Base-by-base conservation (phyloP, 2,888 invertebrate genomes). In the Blomia tropicalis region DNA sequence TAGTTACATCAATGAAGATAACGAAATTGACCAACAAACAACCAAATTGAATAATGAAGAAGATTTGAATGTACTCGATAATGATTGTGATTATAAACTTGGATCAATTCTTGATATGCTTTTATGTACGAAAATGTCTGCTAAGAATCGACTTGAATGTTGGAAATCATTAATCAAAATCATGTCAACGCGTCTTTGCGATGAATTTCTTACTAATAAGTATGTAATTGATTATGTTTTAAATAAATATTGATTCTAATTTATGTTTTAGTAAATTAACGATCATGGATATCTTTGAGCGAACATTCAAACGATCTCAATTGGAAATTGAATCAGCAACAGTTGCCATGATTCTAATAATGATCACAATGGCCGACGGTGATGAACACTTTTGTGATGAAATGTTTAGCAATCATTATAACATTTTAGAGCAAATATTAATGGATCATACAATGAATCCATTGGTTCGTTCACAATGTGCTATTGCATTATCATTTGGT, bases 251-350 rank as follows among this genome's bases (percentile, higher is more conserved):
- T 36, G 17, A 36, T 36, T 7, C 17, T 17, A 22, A 41, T 44
- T 47, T 23, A 22, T 25, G 14, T 32, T 58, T 30, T 67, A 70
- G 63, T 69, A 75, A 75, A 66, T 66, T 73, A 43, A 75, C 77
- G 1, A 77, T 95, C 22, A 80, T 84, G 32, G 92, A 93, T 73
- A 80, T 84, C 65, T 77, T 91, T 60, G 83, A 89, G 70, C 80
- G 83, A 51, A 83, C 87, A 61, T 75, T 95, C 71, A 83, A 85
- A 66, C 83, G 87, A 63, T 81, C 83, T 44, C 84, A 84, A 2
- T 81, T 81, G 0, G 95, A 95, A 74, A 84, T 84, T 71, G 80
- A 80, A 0, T 82, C 83, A 22, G 91, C 90, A 0, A 89, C 90
- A 0, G 81, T 82, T 58, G 75, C 92, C 47, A 83, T 85, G 1